Evolutionary conservation across 1,140 invertebrate species (phyloP).

Genomic region (Bacillus rossius): DNA sequence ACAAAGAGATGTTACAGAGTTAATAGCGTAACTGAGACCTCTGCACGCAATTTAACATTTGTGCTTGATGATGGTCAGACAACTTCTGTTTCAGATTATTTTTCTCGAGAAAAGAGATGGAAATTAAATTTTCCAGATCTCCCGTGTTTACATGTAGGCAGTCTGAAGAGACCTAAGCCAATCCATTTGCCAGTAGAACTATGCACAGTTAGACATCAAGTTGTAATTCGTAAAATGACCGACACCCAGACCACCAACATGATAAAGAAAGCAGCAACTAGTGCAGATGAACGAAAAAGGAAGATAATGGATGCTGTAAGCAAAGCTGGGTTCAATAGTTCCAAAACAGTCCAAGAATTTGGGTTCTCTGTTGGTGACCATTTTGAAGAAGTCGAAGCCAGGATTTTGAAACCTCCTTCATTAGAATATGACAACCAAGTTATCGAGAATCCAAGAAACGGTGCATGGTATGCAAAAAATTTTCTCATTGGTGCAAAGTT

Average conservation of each 20-base stretch:
- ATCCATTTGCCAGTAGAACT: constrained; percentile 53
- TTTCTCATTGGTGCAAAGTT: constrained; percentile 32
- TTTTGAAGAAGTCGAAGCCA: constrained; percentile 51
- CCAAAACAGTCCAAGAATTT: constrained; percentile 50
- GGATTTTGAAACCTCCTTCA: constrained; percentile 50
- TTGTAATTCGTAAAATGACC: constrained; percentile 45
- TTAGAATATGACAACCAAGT: constrained; percentile 41
- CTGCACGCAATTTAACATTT: not conserved
- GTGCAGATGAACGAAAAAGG: not conserved
- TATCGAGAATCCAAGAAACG: constrained; percentile 30
- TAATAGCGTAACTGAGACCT: no score
- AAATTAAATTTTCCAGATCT: not conserved
- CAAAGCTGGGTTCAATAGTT: constrained; percentile 43
- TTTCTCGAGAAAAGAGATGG: not conserved
- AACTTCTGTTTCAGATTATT: not conserved
- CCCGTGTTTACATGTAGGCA: not conserved
- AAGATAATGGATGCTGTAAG: constrained; percentile 43
- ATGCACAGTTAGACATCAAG: constrained; percentile 51
- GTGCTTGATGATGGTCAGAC: constrained; percentile 15
- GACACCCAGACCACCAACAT: not conserved
- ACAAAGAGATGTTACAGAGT: no score
- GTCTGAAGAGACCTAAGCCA: constrained; percentile 41
- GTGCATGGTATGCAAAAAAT: constrained; percentile 43
- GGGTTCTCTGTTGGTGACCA: constrained; percentile 46
- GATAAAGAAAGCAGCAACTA: not conserved